phyloP scores from a whole-genome alignment of 2,797 vertebrate genomes.

The Myotis findleyi region DNA sequence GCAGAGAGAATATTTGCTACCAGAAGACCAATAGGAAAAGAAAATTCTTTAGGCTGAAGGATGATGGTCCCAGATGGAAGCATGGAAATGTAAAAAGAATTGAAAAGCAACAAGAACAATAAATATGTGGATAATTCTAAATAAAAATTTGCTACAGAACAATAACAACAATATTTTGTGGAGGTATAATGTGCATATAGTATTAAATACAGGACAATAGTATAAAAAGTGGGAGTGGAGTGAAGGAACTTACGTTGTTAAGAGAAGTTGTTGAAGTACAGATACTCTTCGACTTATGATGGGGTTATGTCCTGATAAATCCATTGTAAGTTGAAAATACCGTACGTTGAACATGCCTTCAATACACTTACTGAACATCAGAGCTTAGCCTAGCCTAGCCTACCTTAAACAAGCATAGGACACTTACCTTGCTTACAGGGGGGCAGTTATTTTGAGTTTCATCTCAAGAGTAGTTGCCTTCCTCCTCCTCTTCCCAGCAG shows the following conservation, averaged over 20 bases:
- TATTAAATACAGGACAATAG: background rate
- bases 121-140: background rate
- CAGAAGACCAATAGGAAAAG: background rate
- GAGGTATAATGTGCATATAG: background rate
- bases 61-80: background rate
- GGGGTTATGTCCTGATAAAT: background rate
- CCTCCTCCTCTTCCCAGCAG: background rate
- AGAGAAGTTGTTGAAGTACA: background rate
- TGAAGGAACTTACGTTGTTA: background rate
- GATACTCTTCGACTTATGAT: background rate
- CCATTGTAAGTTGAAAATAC: background rate
- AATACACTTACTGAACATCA: background rate
- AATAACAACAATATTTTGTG: background rate
- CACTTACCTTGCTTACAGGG: background rate
- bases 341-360: background rate
- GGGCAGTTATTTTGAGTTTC: background rate
- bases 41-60: background rate
- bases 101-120: background rate
- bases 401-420: background rate
- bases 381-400: background rate
- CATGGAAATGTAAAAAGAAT: background rate
- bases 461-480: background rate
- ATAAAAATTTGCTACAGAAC: background rate
- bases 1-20: conserved; percentile 18
- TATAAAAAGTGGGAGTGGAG: background rate